These are phyloP conservation scores for Trogon melanurus DNA, from an alignment of 2,113 vertebrate genomes.

Conservation along the genomic window DNA sequence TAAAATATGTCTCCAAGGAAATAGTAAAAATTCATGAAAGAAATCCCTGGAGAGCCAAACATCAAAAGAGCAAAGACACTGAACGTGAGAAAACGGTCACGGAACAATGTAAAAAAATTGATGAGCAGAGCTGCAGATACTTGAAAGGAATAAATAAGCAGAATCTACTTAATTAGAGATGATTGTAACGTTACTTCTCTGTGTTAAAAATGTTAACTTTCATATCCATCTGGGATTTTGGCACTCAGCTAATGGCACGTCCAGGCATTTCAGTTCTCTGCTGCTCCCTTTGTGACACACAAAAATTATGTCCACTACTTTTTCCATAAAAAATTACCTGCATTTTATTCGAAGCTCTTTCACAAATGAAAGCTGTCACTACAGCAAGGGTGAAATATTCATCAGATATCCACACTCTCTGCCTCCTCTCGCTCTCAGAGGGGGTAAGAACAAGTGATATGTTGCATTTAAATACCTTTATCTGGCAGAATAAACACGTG, in stretches of 20 bases:
- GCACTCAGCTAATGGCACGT: not conserved
- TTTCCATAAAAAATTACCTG: not conserved
- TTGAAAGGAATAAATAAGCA: conserved; percentile 14
- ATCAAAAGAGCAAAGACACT: not conserved
- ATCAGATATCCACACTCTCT: not conserved
- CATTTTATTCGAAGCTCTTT: not conserved
- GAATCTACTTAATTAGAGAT: not conserved
- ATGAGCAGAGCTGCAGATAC: conserved; percentile 18
- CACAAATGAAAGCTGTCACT: conserved; percentile 25
- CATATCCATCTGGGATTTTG: not conserved
- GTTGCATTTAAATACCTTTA: not conserved
- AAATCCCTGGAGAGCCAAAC: not conserved
- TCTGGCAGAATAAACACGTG: not conserved
- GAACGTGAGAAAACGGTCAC: not conserved
- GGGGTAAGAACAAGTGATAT: not conserved
- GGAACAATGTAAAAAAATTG: conserved; percentile 33
- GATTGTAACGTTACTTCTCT: not conserved
- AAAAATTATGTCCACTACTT: not conserved
- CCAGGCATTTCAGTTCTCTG: not conserved
- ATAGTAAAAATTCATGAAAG: conserved; percentile 12
- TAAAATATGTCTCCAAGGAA: not conserved
- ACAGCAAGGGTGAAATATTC: not conserved
- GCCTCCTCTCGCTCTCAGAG: not conserved
- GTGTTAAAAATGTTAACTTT: not conserved
- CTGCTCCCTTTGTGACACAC: not conserved